phyloP scores from a whole-genome alignment of 2,113 vertebrate species.

The Fulica atra region DNA sequence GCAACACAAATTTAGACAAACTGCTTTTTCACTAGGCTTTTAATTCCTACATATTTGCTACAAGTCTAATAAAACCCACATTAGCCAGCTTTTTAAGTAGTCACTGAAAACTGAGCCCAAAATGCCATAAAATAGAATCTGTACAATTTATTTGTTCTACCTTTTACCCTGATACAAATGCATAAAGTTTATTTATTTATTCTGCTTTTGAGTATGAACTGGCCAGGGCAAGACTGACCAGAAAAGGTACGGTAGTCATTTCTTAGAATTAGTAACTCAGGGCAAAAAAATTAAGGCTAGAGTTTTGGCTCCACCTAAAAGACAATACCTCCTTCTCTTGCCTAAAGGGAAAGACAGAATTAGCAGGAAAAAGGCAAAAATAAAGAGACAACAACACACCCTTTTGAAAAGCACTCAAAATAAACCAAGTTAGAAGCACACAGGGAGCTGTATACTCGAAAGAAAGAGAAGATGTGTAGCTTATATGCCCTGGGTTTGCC shows the following conservation, averaged over 20 bases:
- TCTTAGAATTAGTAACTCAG: neutral
- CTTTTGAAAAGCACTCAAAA: neutral
- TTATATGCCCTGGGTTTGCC: neutral
- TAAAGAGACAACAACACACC: neutral
- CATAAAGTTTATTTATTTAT: neutral
- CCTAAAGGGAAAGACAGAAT: neutral
- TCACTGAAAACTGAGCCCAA: neutral
- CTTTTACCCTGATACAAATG: neutral
- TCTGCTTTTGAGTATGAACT: neutral
- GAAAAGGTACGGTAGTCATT: neutral
- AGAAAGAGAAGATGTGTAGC: neutral
- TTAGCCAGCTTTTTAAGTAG: neutral
- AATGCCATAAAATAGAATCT: neutral
- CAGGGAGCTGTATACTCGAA: neutral
- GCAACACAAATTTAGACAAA: neutral
- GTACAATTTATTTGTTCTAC: neutral
- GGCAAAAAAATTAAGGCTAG: neutral
- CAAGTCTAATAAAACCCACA: neutral
- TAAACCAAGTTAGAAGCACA: neutral
- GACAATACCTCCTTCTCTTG: neutral
- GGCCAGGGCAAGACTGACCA: neutral
- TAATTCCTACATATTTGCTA: neutral
- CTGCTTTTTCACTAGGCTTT: neutral
- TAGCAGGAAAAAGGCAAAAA: neutral
- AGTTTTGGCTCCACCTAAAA: neutral